Evolutionary conservation across 2,888 invertebrate genomes (phyloP).

Genomic region (Chesias legatella): DNA sequence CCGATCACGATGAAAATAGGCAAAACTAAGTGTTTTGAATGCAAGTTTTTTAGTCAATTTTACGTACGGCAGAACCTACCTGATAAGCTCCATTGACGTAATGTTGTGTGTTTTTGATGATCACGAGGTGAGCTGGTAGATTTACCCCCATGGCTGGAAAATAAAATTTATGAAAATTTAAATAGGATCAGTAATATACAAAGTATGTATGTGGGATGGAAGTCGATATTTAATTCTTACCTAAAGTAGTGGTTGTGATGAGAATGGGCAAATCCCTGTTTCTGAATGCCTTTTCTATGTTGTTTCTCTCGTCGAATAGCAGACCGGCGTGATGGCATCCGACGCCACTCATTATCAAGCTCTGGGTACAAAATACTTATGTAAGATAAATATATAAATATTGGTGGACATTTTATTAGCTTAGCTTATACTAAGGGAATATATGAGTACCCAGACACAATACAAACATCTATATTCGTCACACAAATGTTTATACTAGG

Average conservation of each 20-base stretch:
- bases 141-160: slow-evolving; percentile 89
- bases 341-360: slow-evolving; percentile 81
- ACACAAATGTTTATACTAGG: no score
- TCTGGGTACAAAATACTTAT: slow-evolving; percentile 29
- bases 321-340: slow-evolving; percentile 91
- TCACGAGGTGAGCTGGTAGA: slow-evolving; percentile 90
- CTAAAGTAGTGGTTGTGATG: slow-evolving; percentile 84
- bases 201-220: no score
- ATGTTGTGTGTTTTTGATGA: slow-evolving; percentile 88
- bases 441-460: no score
- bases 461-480: no score
- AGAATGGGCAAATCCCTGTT: slow-evolving; percentile 84
- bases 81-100: slow-evolving; percentile 82
- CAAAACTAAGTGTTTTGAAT: no score
- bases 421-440: no score
- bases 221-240: slow-evolving; percentile 55
- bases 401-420: no score
- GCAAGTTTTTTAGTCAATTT: no score
- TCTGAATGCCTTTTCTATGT: slow-evolving; percentile 84
- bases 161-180: slow-evolving; percentile 1
- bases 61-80: slow-evolving; percentile 34
- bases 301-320: slow-evolving; percentile 81
- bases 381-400: no score
- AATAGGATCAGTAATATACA: no score
- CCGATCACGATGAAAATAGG: no score